Base-by-base conservation (phyloP, 2,888 invertebrate genomes). In the Nycteola revayana region DNA sequence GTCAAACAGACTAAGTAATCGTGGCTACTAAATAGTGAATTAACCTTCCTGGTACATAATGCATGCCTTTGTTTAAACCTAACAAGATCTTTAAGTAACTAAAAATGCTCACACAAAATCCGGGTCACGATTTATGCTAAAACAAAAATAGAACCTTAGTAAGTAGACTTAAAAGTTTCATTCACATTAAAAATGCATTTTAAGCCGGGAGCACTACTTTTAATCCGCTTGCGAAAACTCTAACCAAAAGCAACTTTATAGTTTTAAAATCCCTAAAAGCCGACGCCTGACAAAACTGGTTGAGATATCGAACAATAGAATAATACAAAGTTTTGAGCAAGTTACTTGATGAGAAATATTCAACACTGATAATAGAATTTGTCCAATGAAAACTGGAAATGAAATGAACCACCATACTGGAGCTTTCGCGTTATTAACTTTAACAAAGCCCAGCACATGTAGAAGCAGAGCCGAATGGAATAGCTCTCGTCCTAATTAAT, bases 161-260 rank as follows among this genome's bases (percentile, higher is more conserved):
- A 53, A 14, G 14, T 14, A 14, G 5, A 7, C 21, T n/a, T 21
- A 59, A 64, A 67, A 64, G 58, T 64, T 62, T 55, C 24, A 37
- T 44, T 30, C 46, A 31, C 44, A 45, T 56, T 66, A 65, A 72
- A 76, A 81, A 74, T 72, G 62, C 68, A 74, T 65, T 71, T 78
- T 67, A 75, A 70, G 60, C 60, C 59, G 32, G 41, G 57, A 37
- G 36, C 52, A 58, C 45, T 70, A 73, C 71, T 75, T 74, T 75
- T 74, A 79, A 81, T 77, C 78, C 75, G 66, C 69, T 69, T 59
- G 45, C n/a, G 58, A 34, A 65, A 72, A 75, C 66, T 75, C 66
- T 46, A 42, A 42, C 42, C 39, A 46, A 63, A 60, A 60, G 51
- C 55, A 59, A 71, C 66, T 71, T 65, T 57, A 42, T 53, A 58